phyloP scores from a whole-genome alignment of 2,888 invertebrate genomes.

The Heliothis peltigera region DNA sequence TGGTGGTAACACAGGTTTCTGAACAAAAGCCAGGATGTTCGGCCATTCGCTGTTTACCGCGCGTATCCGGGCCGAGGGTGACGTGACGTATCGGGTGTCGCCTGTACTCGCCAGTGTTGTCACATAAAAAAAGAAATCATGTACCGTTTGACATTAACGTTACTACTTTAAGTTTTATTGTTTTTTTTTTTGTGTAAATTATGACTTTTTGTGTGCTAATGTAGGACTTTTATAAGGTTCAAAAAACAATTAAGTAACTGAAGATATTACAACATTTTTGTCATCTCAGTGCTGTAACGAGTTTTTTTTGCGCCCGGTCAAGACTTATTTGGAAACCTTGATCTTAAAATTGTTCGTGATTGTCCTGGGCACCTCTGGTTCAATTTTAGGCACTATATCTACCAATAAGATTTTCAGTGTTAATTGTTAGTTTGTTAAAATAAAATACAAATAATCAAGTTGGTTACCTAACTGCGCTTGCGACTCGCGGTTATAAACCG shows the following conservation, averaged over 20 bases:
- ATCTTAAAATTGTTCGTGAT: too few species aligned
- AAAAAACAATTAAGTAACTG: neutral
- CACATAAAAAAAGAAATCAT: constrained; percentile 54
- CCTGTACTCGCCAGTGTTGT: constrained; percentile 45
- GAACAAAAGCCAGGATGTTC: constrained; percentile 72
- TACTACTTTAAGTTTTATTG: constrained; percentile 41
- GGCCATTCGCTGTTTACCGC: constrained; percentile 65
- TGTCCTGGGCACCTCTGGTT: too few species aligned
- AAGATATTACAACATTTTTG: too few species aligned
- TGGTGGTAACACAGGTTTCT: constrained; percentile 61
- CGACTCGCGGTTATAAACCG: constrained; percentile 22
- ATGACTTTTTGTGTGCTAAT: constrained; percentile 12
- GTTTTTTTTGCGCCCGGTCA: too few species aligned
- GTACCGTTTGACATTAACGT: constrained; percentile 39
- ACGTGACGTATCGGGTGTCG: constrained; percentile 62
- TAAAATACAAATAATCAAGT: constrained; percentile 42
- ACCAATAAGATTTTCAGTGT: constrained; percentile 6
- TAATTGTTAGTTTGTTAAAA: constrained; percentile 50
- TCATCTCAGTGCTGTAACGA: too few species aligned
- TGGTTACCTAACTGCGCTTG: constrained; percentile 54
- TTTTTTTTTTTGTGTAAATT: constrained; percentile 27
- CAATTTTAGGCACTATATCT: too few species aligned
- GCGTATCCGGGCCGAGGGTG: constrained; percentile 69
- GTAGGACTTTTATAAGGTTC: neutral
- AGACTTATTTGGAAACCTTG: too few species aligned